Conservation (phyloP, 2,797 vertebrate genomes). For the Glyptemys insculpta region DNA sequence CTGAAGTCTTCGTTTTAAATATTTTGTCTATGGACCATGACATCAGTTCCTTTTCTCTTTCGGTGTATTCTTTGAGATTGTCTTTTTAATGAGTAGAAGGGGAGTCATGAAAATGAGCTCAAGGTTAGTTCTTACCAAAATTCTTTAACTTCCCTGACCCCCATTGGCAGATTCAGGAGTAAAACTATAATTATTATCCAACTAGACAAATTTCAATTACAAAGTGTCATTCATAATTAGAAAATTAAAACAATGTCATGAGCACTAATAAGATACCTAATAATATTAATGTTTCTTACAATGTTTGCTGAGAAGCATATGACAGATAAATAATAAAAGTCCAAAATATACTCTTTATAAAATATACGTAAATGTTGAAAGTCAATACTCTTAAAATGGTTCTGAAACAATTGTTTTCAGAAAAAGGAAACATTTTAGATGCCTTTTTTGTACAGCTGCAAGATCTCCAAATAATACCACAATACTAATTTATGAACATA, state of each 20-base stretch:
- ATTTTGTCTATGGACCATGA: neutral
- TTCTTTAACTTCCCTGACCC: too few relatives aligned
- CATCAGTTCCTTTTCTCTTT: neutral
- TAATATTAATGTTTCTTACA: neutral
- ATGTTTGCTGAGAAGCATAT: neutral
- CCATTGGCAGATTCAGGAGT: neutral
- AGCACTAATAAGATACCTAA: neutral
- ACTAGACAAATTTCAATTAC: neutral
- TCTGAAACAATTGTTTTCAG: neutral
- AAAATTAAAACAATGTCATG: neutral
- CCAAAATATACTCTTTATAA: neutral
- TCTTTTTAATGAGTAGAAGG: neutral
- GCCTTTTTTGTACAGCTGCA: neutral
- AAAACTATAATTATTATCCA: neutral
- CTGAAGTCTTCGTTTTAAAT: neutral
- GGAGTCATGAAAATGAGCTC: neutral
- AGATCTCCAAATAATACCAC: neutral
- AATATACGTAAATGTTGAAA: neutral
- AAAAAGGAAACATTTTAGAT: neutral
- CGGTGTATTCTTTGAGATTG: neutral
- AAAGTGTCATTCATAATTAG: neutral
- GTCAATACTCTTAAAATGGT: neutral
- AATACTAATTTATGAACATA: neutral
- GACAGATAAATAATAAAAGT: neutral
- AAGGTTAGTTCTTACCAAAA: neutral